These are phyloP conservation scores for Epicauta chinensis DNA, from an alignment of 1,140 invertebrate species.

Conservation along the genomic window DNA sequence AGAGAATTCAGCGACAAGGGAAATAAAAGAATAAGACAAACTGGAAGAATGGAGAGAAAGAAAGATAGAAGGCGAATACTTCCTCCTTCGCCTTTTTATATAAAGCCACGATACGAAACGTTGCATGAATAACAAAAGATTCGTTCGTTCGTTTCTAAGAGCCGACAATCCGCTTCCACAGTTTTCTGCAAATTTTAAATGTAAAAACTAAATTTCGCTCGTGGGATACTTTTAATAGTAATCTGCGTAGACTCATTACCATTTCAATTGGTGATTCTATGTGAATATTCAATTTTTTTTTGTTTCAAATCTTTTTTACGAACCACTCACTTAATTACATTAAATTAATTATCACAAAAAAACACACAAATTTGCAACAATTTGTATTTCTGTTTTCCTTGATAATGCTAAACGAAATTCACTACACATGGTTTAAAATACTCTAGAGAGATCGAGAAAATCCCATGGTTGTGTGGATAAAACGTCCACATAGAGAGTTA, in stretches of 20 bases:
- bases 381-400: no score
- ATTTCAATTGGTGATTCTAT: conserved; percentile 10
- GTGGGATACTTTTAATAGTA: conserved; percentile 13
- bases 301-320: no score
- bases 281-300: no score
- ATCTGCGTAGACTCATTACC: conserved; percentile 21
- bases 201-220: conserved; percentile 14
- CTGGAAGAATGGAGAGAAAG: no score
- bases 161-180: not conserved
- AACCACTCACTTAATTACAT: no score
- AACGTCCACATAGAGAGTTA: conserved; percentile 5
- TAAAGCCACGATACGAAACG: not conserved
- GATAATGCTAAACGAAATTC: no score
- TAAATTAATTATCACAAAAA: no score
- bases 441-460: conserved; percentile 9
- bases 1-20: no score
- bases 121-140: conserved; percentile 21
- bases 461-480: conserved; percentile 13
- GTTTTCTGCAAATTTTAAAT: conserved; percentile 23
- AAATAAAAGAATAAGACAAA: no score
- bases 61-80: no score
- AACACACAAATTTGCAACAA: no score
- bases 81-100: no score
- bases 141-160: conserved; percentile 6
- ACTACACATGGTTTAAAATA: conserved; percentile 2